Percentiles rank a stretch among this genome's conserved stretches.
phyloP scores from a whole-genome alignment of 2,113 vertebrate genomes.

The Catharus fuscescens region DNA sequence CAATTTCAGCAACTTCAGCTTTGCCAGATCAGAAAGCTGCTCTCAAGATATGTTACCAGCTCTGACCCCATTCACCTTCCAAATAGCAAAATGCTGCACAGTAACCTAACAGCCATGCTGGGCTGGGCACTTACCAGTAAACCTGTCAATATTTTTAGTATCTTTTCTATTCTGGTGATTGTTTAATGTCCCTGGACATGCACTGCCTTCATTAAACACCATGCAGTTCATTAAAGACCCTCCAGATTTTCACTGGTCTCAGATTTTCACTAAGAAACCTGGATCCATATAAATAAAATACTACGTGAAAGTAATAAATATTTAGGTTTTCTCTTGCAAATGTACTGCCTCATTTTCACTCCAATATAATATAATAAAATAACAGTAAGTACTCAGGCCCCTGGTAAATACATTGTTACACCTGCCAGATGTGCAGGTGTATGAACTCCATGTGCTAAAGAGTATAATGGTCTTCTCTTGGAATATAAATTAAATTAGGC shows the following conservation, averaged over 20 bases:
- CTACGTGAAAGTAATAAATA: not conserved
- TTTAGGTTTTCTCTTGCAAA: not conserved
- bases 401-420: not conserved
- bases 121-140: not conserved
- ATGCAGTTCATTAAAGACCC: not conserved
- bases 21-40: not conserved
- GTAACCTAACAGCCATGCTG: not conserved
- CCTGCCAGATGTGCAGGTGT: not conserved
- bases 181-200: not conserved
- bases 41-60: not conserved
- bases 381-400: not conserved
- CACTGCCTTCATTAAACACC: not conserved
- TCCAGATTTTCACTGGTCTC: not conserved
- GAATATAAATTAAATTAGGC: constrained; percentile 6
- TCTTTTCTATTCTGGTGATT: not conserved
- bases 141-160: not conserved
- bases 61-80: not conserved
- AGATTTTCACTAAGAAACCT: not conserved
- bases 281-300: not conserved
- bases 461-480: not conserved
- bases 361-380: not conserved
- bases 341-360: not conserved
- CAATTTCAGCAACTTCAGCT: not conserved
- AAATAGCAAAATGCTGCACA: not conserved
- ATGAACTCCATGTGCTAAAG: not conserved